phyloP scores from a whole-genome alignment of 2,888 invertebrate genomes.

The Scaptomyza caliginosa region DNA sequence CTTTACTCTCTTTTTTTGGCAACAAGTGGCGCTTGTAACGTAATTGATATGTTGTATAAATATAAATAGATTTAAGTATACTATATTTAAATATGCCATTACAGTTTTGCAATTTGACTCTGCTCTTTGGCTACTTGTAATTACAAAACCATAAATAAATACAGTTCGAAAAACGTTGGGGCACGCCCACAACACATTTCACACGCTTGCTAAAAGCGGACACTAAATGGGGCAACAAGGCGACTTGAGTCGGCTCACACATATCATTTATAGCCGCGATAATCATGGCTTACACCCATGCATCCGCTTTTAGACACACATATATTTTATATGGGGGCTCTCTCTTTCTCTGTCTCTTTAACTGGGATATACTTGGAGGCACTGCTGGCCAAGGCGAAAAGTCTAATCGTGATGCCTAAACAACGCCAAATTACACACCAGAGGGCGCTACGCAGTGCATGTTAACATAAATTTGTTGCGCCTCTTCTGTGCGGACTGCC shows the following conservation, averaged over 20 bases:
- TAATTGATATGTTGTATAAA: conserved; percentile 44
- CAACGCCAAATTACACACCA: conserved; percentile 81
- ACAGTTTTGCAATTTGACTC: conserved; percentile 41
- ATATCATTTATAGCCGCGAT: conserved; percentile 79
- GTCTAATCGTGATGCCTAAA: conserved; percentile 79
- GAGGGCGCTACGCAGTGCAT: conserved; percentile 80
- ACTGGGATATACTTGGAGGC: conserved; percentile 28
- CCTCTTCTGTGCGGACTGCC: conserved; percentile 56
- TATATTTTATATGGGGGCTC: conserved; percentile 57
- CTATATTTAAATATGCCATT: neutral
- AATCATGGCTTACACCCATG: conserved; percentile 80
- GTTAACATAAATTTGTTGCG: conserved; percentile 79
- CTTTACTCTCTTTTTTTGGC: conserved; percentile 36
- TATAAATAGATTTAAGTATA: neutral
- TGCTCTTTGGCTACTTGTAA: conserved; percentile 48
- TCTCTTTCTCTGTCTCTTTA: no score
- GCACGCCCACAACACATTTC: conserved; percentile 61
- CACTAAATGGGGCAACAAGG: conserved; percentile 50
- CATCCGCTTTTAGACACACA: conserved; percentile 65
- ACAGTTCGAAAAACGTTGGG: conserved; percentile 4
- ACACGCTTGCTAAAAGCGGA: conserved; percentile 66
- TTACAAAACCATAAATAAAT: conserved; percentile 66
- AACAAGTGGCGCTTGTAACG: conserved; percentile 44
- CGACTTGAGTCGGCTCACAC: conserved; percentile 55
- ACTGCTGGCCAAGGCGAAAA: conserved; percentile 28